These are phyloP conservation scores for Lasioglossum albipes DNA, from an alignment of 1,140 invertebrate species.

Conservation along the genomic window DNA sequence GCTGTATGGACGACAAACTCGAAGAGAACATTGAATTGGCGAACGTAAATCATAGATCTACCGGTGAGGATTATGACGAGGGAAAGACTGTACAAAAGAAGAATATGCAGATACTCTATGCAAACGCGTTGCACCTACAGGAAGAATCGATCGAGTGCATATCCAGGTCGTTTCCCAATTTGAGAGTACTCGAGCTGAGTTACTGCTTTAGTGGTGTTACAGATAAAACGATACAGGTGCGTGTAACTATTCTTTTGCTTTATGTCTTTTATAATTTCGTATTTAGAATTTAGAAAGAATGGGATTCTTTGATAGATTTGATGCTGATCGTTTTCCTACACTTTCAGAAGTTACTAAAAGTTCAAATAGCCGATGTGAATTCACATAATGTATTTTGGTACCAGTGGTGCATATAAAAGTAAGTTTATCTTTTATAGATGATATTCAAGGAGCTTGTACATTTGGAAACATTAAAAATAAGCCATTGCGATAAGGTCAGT, in stretches of 20 bases:
- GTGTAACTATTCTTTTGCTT: background rate
- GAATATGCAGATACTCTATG: conserved; percentile 81
- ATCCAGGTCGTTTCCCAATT: conserved; percentile 80
- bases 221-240: conserved; percentile 82
- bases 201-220: conserved; percentile 85
- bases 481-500: conserved; percentile 84
- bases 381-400: conserved; percentile 23
- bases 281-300: background rate
- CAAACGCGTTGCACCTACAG: conserved; percentile 83
- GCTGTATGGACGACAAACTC: conserved; percentile 49
- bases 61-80: background rate
- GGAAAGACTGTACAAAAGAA: conserved; percentile 21
- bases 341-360: conserved; percentile 33
- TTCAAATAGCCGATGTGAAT: conserved; percentile 25
- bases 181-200: conserved; percentile 84
- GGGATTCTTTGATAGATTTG: no score
- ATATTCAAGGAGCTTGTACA: conserved; percentile 83
- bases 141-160: conserved; percentile 82
- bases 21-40: conserved; percentile 14
- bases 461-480: conserved; percentile 83
- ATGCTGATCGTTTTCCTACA: conserved; percentile 27
- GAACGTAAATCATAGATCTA: conserved; percentile 26
- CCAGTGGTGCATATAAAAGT: conserved; percentile 28
- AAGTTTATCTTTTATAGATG: conserved; percentile 73
- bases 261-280: background rate